Base-by-base conservation (phyloP, 2,888 invertebrate species). In the Boloria euphrosyne region DNA sequence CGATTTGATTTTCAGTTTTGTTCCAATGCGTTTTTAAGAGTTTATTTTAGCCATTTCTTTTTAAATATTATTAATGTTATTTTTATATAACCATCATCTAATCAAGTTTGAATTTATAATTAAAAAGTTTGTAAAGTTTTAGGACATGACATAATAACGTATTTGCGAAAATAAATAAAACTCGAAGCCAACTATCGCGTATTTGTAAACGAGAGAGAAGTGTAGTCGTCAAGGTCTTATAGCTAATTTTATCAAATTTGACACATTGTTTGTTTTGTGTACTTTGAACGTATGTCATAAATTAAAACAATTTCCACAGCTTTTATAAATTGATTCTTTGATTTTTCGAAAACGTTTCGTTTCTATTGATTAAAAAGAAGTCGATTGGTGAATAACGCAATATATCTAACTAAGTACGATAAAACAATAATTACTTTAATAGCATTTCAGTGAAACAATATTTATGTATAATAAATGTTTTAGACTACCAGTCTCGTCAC, bases 401-500 rank as follows among this genome's bases (percentile, higher is more conserved):
- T 7, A 10, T 38, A 7, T 38, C 10, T 38, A 3, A 4, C 27
- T 6, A 4, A 4, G 4, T 38, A 2, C 31, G 10, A 10, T 38
- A 38, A 2, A 4, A 22, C 22, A 38, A 10, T 22, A 22, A 22
- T n/a, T n/a, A n/a, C n/a, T n/a, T n/a, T 22, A 27, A 52, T n/a
- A n/a, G 31, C 0, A 38, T 18, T 18, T 44, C n/a, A 10, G 4
- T 4, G 7, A 44, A 7, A 18, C 18, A 44, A 22, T 44, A 54
- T 17, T 54, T 17, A 55, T 55, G n/a, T n/a, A 55, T n/a, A 10
- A 2, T 4, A 10, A 27, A 46, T 46, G 22, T 57, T 57, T 46
- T 57, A 69, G 69, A 69, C 27, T 67, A 67, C 49, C 69, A 64
- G 16, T 63, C 31, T 46, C 69, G 67, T 44, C 66, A 67, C 3